These are phyloP conservation scores for Spodoptera frugiperda DNA, from an alignment of 1,140 invertebrate genomes.

Conservation along the genomic window DNA sequence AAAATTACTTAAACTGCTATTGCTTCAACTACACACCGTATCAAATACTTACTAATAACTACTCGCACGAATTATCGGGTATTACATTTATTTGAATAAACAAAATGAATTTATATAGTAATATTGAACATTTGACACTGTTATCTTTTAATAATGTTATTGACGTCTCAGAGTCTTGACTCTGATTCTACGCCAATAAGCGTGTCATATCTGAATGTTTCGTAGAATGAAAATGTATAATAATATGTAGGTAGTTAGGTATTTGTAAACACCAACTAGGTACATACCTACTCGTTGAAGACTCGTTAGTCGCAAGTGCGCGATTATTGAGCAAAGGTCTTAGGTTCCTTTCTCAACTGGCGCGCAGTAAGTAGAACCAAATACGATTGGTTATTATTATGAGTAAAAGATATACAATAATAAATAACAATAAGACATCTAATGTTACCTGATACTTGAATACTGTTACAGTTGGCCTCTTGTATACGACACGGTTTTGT, in stretches of 20 bases:
- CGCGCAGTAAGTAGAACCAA: no score
- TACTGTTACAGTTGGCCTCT: no score
- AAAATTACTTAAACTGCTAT: conserved; percentile 7
- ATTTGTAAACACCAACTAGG: neutral
- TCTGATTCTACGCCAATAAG: neutral
- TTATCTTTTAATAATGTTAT: conserved; percentile 71
- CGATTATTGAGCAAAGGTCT: no score
- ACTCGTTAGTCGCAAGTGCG: no score
- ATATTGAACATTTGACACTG: conserved; percentile 67
- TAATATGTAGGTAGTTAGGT: neutral
- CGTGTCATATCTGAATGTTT: neutral
- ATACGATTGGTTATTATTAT: no score
- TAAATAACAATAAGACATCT: no score
- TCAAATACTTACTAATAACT: conserved; percentile 37
- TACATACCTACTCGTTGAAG: neutral
- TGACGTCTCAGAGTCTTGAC: conserved; percentile 58
- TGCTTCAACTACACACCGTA: conserved; percentile 31
- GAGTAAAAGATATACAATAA: no score
- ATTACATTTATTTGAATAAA: conserved; percentile 39
- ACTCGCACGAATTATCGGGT: conserved; percentile 17
- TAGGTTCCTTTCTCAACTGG: no score
- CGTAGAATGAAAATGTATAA: conserved; percentile 20
- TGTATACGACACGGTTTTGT: no score
- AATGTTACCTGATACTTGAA: no score
- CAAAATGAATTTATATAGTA: conserved; percentile 44